These are phyloP conservation scores for Triplophysa yarkandensis DNA, from an alignment of 2,797 vertebrate genomes.

Conservation along the genomic window DNA sequence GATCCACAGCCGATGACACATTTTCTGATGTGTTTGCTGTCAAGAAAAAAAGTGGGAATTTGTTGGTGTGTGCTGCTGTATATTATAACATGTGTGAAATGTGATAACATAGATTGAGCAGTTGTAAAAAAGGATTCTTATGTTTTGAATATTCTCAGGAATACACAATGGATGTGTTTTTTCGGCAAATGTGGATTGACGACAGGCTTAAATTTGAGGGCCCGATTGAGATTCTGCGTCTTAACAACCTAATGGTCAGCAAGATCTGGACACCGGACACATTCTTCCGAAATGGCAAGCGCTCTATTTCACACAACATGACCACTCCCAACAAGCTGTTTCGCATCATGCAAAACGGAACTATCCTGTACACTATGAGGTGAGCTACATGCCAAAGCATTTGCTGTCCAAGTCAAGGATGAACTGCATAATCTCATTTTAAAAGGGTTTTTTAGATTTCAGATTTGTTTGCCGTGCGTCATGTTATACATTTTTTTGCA, in stretches of 20 bases:
- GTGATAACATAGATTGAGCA: neutral
- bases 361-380: slow-evolving; percentile 87
- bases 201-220: slow-evolving; percentile 80
- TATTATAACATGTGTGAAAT: neutral
- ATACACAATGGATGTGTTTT: slow-evolving; percentile 86
- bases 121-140: neutral
- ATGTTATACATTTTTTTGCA: neutral
- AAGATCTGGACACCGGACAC: slow-evolving; percentile 87
- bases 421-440: slow-evolving; percentile 2
- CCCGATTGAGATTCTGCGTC: slow-evolving; percentile 82
- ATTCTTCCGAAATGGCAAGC: slow-evolving; percentile 85
- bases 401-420: slow-evolving; percentile 34
- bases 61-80: neutral
- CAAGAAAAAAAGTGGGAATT: neutral
- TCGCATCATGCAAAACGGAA: slow-evolving; percentile 87
- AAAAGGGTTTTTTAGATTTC: no score
- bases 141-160: slow-evolving; percentile 66
- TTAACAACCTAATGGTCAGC: slow-evolving; percentile 87
- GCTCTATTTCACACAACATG: slow-evolving; percentile 87
- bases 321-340: slow-evolving; percentile 88
- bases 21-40: slow-evolving; percentile 4
- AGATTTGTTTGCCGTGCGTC: no score
- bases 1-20: neutral
- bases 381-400: slow-evolving; percentile 35
- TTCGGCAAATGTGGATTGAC: slow-evolving; percentile 83